Percentiles rank a stretch among this genome's conserved stretches.
Evolutionary conservation across 92 coral and sea anemone genomes (phyloP).

Genomic region (Plumapathes pennacea): DNA sequence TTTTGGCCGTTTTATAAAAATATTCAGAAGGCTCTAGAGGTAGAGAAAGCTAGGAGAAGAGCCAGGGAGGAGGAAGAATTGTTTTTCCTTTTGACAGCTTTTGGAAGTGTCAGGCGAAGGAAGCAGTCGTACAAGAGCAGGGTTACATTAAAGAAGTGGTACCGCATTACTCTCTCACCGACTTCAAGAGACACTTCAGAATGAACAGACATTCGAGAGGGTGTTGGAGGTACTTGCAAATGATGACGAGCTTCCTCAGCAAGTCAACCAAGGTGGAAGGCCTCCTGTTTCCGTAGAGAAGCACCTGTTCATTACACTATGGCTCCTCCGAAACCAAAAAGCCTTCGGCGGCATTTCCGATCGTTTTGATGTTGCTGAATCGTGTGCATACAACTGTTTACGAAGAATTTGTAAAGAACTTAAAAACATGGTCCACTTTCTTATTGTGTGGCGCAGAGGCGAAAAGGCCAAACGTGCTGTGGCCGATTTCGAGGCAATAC

Average conservation of each 20-base stretch:
- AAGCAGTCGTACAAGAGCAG: too few species aligned
- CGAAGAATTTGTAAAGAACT: constrained; percentile 27
- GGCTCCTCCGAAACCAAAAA: constrained; percentile 39
- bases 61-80: too few species aligned
- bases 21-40: too few species aligned
- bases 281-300: constrained; percentile 24
- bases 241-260: constrained; percentile 3
- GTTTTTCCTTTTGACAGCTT: too few species aligned
- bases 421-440: constrained; percentile 14
- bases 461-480: constrained; percentile 10
- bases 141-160: too few species aligned
- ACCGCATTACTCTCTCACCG: too few species aligned
- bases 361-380: constrained; percentile 32
- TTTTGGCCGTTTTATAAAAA: too few species aligned
- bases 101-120: too few species aligned
- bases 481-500: constrained; percentile 29
- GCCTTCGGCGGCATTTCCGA: constrained; percentile 20
- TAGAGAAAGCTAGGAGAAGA: too few species aligned
- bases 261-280: constrained; percentile 21
- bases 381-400: constrained; percentile 21
- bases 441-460: constrained; percentile 35
- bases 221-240: constrained; percentile 6
- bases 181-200: too few species aligned
- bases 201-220: constrained; percentile 15
- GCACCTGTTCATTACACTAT: constrained; percentile 28